Conservation (phyloP, 1,140 invertebrate genomes). For the Coenobita brevimanus region DNA sequence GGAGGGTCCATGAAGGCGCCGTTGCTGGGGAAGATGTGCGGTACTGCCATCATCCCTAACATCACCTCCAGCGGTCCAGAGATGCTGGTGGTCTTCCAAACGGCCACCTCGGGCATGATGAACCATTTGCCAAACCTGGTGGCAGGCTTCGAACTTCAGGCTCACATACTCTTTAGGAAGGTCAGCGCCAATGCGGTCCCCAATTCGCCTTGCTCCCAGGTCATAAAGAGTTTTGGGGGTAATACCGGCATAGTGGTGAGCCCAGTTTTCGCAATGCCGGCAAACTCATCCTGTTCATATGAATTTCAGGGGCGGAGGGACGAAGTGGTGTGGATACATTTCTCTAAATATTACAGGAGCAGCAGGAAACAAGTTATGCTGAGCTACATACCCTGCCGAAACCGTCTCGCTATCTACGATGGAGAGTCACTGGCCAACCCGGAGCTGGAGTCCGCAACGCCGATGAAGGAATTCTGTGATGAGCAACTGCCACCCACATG, state of each 20-base stretch:
- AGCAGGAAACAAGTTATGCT: conserved; percentile 26
- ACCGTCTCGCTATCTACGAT: conserved; percentile 53
- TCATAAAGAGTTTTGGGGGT: conserved; percentile 68
- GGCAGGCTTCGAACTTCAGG: conserved; percentile 71
- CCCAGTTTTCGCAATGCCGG: conserved; percentile 71
- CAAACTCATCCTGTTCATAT: conserved; percentile 72
- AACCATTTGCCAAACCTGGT: conserved; percentile 68
- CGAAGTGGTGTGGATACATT: conserved; percentile 72
- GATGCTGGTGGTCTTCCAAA: conserved; percentile 71
- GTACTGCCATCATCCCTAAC: conserved; percentile 71
- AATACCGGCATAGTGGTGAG: conserved; percentile 70
- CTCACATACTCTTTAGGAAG: conserved; percentile 70
- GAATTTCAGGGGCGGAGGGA: conserved; percentile 70
- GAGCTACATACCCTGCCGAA: conserved; percentile 52
- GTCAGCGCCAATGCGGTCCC: conserved; percentile 38
- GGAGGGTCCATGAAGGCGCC: conserved; percentile 70
- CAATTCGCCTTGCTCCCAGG: conserved; percentile 59
- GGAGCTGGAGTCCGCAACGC: neutral
- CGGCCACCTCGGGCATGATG: conserved; percentile 70
- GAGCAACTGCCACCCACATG: conserved; percentile 65
- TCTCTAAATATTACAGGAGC: conserved; percentile 69
- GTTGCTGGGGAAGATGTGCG: conserved; percentile 71
- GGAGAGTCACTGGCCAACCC: neutral
- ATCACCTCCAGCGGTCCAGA: conserved; percentile 71
- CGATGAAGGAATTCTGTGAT: conserved; percentile 63